These are phyloP conservation scores for Congeria kusceri DNA, from an alignment of 2,888 invertebrate species.

Conservation along the genomic window DNA sequence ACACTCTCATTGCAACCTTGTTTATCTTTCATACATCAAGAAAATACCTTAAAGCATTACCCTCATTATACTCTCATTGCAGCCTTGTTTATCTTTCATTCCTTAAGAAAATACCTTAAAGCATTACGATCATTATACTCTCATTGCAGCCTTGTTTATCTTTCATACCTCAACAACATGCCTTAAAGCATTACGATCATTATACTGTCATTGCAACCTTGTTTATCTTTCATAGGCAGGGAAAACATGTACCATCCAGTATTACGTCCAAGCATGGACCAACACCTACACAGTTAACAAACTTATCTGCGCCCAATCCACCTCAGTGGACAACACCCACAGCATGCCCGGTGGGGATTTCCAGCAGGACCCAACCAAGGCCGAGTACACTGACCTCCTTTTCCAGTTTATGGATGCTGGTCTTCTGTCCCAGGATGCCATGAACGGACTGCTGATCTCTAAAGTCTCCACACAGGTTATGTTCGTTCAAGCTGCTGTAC, in stretches of 20 bases:
- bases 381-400: constrained; percentile 12
- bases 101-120: too few species aligned
- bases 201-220: background rate
- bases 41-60: too few species aligned
- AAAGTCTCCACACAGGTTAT: background rate
- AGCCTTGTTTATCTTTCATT: too few species aligned
- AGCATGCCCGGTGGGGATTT: constrained; percentile 15
- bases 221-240: background rate
- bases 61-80: too few species aligned
- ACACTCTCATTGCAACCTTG: too few species aligned
- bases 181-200: background rate
- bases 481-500: background rate
- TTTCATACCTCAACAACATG: too few species aligned
- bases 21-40: too few species aligned
- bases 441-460: constrained; percentile 6
- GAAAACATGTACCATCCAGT: constrained; percentile 16
- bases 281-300: constrained; percentile 9
- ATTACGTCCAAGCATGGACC: constrained; percentile 38
- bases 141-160: too few species aligned
- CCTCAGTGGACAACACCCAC: background rate
- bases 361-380: constrained; percentile 5
- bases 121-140: too few species aligned
- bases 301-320: background rate
- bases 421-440: background rate
- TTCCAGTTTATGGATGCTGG: background rate